Evolutionary conservation across 2,113 vertebrate species (phyloP).

Genomic region (Bettongia penicillata): DNA sequence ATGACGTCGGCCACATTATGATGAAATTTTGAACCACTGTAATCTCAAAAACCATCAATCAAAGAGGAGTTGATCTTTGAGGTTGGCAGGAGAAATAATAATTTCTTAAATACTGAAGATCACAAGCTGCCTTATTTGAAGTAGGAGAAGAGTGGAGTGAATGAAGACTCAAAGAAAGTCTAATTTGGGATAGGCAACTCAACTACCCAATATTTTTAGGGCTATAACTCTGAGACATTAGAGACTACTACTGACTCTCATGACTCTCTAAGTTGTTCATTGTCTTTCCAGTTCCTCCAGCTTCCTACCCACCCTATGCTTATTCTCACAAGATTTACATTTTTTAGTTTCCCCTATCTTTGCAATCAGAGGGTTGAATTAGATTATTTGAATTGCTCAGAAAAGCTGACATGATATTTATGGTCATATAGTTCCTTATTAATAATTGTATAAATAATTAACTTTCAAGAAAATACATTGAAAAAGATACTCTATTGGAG

Average conservation of each 20-base stretch:
- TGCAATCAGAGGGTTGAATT: neutral
- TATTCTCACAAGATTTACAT: neutral
- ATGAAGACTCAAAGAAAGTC: neutral
- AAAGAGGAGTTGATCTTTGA: neutral
- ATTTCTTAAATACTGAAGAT: neutral
- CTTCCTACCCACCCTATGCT: neutral
- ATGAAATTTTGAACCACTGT: neutral
- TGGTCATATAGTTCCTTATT: neutral
- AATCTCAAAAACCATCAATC: neutral
- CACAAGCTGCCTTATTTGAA: neutral
- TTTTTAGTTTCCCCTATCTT: neutral
- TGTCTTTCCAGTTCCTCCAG: neutral
- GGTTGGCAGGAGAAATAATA: neutral
- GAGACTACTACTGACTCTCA: neutral
- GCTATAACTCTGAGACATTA: neutral
- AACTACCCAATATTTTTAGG: neutral
- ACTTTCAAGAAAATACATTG: constrained; percentile 12
- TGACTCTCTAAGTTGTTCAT: neutral
- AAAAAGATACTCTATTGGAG: neutral
- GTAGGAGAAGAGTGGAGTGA: neutral
- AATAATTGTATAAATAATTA: neutral
- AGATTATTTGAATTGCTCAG: neutral
- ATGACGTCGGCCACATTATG: neutral
- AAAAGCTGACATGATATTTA: neutral
- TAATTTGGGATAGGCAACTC: neutral